These are phyloP conservation scores for Chaenocephalus aceratus DNA, from an alignment of 2,113 vertebrate genomes.

Conservation along the genomic window DNA sequence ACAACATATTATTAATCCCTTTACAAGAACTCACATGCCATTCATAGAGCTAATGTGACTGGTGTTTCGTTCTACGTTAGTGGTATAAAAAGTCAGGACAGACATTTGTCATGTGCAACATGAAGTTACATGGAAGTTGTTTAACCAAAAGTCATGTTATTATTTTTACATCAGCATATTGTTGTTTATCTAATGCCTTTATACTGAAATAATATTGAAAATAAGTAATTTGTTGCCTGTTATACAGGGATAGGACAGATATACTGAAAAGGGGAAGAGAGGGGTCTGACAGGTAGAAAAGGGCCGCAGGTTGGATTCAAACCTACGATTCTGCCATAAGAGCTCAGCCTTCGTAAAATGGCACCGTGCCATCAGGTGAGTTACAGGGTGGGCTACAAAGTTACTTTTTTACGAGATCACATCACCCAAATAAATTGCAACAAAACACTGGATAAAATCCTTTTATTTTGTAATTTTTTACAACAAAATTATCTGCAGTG, in stretches of 20 bases:
- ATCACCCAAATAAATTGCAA: neutral
- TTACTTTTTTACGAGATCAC: neutral
- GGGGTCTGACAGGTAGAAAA: too few species aligned
- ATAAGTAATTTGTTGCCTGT: too few species aligned
- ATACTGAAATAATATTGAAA: too few species aligned
- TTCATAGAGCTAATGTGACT: neutral
- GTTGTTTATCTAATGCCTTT: neutral
- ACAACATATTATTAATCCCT: neutral
- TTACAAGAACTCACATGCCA: neutral
- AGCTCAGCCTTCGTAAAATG: too few species aligned
- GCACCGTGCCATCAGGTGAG: too few species aligned
- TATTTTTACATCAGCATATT: neutral
- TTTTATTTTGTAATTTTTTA: neutral
- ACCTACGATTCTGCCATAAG: too few species aligned
- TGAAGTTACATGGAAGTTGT: neutral
- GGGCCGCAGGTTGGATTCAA: too few species aligned
- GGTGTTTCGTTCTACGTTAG: neutral
- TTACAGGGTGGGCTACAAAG: neutral
- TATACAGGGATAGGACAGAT: too few species aligned
- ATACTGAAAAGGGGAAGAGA: too few species aligned
- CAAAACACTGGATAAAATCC: neutral
- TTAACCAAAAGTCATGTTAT: neutral
- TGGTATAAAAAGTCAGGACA: neutral
- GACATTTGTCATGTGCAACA: neutral
- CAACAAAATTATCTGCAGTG: neutral